Base-by-base conservation (phyloP, 2,888 invertebrate genomes). In the Bombylius major region DNA sequence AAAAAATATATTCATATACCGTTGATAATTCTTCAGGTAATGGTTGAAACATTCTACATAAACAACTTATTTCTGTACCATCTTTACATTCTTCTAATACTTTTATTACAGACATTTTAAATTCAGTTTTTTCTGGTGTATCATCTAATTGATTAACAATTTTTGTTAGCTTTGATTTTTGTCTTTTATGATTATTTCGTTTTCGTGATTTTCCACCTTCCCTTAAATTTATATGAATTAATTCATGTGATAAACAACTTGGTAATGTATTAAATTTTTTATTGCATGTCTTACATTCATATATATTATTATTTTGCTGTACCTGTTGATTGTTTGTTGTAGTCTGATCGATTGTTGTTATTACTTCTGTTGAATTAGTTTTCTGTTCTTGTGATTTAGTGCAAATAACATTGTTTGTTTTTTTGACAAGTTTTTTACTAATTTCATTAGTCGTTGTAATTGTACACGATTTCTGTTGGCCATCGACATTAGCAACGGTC, bases 231-330 rank as follows among this genome's bases (percentile, higher is more conserved):
- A 62, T 62, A 46, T 71, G 71, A 0, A 66, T 55, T 42, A 70
- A 55, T 56, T 70, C 71, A 42, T 71, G 71, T 14, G 64, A 66
- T 4, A 70, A 56, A n/a, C 67, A 69, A 7, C 66, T 66, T 51
- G 65, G 63, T 5, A 66, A 14, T 14, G 52, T 64, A 0, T 55
- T 48, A 49, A 68, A 71, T 0, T 57, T 51, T 5, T 62, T 58
- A 5, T 58, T 42, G 46, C 71, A 71, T 32, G 70, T 56, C 55
- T 65, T 69, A 59, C 71, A 23, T 23, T 23, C 23, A 23, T 23
- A 23, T 23, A 2, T 23, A 23, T 23, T 23, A 23, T 23, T 23
- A 23, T 23, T 23, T 23, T 23, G 23, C 23, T 23, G 23, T 23
- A 2, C 23, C 23, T 23, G 23, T 23, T 23, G 23, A 23, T 23